Conservation (phyloP, 2,797 vertebrate species). For the Rhinatrema bivittatum region DNA sequence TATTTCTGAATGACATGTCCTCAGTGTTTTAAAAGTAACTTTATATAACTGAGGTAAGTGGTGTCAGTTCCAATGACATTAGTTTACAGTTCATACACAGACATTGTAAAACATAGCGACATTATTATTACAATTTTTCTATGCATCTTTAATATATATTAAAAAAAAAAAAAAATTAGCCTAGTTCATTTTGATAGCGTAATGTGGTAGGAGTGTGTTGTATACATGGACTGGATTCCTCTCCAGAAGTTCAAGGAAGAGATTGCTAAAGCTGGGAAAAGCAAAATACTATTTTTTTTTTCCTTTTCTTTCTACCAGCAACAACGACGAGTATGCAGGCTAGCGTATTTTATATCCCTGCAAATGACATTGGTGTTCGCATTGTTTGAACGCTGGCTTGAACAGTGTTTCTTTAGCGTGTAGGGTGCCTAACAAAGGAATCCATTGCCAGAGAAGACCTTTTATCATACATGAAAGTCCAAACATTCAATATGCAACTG, state of each 20-base stretch:
- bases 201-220: constrained; percentile 42
- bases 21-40: constrained; percentile 45
- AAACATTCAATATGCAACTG: constrained; percentile 64
- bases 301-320: constrained; percentile 19
- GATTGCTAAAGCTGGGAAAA: constrained; percentile 29
- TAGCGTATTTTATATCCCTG: constrained; percentile 46
- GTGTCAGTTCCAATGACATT: constrained; percentile 60
- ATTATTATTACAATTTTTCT: constrained; percentile 61
- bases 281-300: constrained; percentile 16
- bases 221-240: constrained; percentile 37
- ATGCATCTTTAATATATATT: constrained; percentile 68
- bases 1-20: constrained; percentile 49
- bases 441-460: constrained; percentile 45
- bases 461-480: constrained; percentile 49
- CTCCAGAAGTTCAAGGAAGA: constrained; percentile 41
- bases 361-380: constrained; percentile 42
- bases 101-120: constrained; percentile 60
- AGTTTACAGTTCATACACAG: constrained; percentile 67
- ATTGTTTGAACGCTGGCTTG: constrained; percentile 46
- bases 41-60: constrained; percentile 56
- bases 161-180: too few species aligned
- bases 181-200: constrained; percentile 41
- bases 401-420: constrained; percentile 39
- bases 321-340: too few species aligned
- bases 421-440: too few species aligned